phyloP scores from a whole-genome alignment of 1,140 invertebrate species.

The Olivierus martensii region DNA sequence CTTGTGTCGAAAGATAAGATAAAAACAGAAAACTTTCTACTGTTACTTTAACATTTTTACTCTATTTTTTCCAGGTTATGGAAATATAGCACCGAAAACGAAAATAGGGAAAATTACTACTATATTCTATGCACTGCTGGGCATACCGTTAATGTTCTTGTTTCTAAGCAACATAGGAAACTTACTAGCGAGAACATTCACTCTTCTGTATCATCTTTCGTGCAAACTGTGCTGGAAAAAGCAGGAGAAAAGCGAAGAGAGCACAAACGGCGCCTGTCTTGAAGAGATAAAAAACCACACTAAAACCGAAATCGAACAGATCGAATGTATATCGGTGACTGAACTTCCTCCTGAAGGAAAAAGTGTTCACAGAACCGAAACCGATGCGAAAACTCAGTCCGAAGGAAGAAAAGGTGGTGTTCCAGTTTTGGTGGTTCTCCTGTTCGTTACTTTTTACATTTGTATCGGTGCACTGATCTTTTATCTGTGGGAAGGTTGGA shows the following conservation, averaged over 20 bases:
- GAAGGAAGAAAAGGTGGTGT: conserved; percentile 18
- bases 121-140: conserved; percentile 66
- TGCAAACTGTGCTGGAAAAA: not conserved
- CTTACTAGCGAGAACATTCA: conserved; percentile 57
- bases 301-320: not conserved
- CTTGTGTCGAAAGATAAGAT: no score
- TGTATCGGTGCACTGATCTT: conserved; percentile 75
- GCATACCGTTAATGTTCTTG: conserved; percentile 72
- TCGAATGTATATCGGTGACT: not conserved
- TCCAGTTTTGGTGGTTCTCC: conserved; percentile 80
- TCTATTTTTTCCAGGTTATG: conserved; percentile 46
- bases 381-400: not conserved
- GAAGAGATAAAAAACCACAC: no score
- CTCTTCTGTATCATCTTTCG: not conserved
- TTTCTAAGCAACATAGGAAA: conserved; percentile 72
- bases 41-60: no score
- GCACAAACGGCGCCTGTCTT: no score
- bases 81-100: conserved; percentile 62
- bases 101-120: conserved; percentile 60
- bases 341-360: not conserved
- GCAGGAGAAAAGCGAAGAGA: no score
- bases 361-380: not conserved
- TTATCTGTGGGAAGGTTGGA: conserved; percentile 59
- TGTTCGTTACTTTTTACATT: conserved; percentile 77
- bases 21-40: no score